These are phyloP conservation scores for Nothura maculosa DNA, from an alignment of 2,797 vertebrate species.

Conservation along the genomic window DNA sequence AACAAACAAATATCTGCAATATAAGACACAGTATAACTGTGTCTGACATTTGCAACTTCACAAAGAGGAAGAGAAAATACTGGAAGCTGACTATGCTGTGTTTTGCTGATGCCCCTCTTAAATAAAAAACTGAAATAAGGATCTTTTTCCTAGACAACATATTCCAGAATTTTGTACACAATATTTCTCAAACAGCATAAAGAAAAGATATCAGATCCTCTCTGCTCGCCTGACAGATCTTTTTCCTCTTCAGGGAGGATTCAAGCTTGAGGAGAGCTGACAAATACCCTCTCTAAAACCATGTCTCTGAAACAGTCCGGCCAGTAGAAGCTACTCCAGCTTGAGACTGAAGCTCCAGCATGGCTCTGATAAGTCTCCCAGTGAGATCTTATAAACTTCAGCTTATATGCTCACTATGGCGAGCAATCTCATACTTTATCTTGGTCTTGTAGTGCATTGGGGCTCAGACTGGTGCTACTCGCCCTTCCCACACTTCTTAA, in stretches of 20 bases:
- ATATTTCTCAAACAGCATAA: not conserved
- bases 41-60: not conserved
- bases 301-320: not conserved
- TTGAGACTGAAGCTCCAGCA: not conserved
- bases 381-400: not conserved
- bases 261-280: not conserved
- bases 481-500: accelerated
- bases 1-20: accelerated
- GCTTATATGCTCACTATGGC: accelerated
- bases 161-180: not conserved
- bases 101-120: not conserved
- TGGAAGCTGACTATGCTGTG: not conserved
- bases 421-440: not conserved
- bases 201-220: not conserved
- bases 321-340: not conserved
- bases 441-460: not conserved
- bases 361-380: not conserved
- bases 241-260: not conserved
- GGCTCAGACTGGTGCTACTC: not conserved
- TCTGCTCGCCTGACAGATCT: not conserved
- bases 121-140: not conserved
- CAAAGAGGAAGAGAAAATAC: not conserved
- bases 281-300: accelerated
- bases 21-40: not conserved
- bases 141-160: not conserved